Base-by-base conservation (phyloP, 2,113 vertebrate genomes). In the Brienomyrus brachyistius region DNA sequence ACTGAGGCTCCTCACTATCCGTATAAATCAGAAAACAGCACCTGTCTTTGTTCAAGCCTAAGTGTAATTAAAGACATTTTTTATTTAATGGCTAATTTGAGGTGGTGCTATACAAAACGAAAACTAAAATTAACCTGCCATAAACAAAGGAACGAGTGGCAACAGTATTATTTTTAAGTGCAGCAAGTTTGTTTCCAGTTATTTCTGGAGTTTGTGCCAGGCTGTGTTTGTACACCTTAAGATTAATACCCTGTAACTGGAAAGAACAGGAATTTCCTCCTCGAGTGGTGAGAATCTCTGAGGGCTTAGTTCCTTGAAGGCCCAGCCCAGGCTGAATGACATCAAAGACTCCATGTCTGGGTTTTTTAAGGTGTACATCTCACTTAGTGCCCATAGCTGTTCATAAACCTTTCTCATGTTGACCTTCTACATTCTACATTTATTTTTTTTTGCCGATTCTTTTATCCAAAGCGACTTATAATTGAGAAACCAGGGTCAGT, bases 131-230 rank as follows among this genome's bases (percentile, higher is more conserved):
- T 19, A 17, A 80, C 17, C 74, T 7, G 19, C 13, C 35, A 43
- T 35, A 80, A 80, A 80, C 27, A 80, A 43, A 40, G 74, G 31
- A 43, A 35, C 2, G 35, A 6, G 74, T 87, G 19, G 50, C 85
- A 87, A 35, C 85, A 54, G 27, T n/a, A 56, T 27, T 51, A 86
- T 50, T 50, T 86, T 48, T 56, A n/a, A 11, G 23, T 54, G 48
- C 50, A 31, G n/a, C 13, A 40, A 21, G 47, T 48, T 40, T 51
- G 19, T 19, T 21, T 80, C 74, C 35, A 80, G 74, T 43, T 80
- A 80, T 80, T 80, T 80, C 35, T 80, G 74, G 74, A 80, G 74
- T 80, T 80, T 80, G 31, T 70, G 40, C 82, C 82, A 50, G 82
- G 82, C 45, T 45, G 82, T 47, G 8, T 47, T 74, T 40, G 50